Base-by-base conservation (phyloP, 2,797 vertebrate genomes). In the Macropus fuliginosus region DNA sequence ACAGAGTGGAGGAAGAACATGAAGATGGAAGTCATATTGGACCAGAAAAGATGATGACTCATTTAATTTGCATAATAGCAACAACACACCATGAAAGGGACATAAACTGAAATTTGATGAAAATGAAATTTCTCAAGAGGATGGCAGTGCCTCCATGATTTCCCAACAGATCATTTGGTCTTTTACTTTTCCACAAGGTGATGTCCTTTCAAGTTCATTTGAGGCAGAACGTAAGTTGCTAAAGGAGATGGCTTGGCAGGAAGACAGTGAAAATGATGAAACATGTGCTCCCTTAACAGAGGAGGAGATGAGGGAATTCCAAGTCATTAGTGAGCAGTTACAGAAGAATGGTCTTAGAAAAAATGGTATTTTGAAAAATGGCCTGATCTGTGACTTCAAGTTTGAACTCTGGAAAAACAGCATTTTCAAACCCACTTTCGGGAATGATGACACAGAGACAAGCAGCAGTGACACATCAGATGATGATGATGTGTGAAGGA, bases 191-290 rank as follows among this genome's bases (percentile, higher is more conserved):
- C 98, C 98, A 96, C 98, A 98, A 96, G 97, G 98, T 56, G 98
- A 98, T 97, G 97, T 98, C 98, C 98, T 99, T 98, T 99, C 99
- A 94, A 99, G 98, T 97, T 99, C 99, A 27, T 98, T 99, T 95
- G 99, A 99, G 95, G 99, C 99, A 95, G 46, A 99, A 94, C 99
- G 99, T 97, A 99, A 99, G 92, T 97, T 99, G 91, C 97, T 99
- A 96, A 99, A 99, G 95, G 99, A 99, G 94, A 99, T 99, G 99
- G 99, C 99, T 94, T 99, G 99, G 99, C 98, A 98, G 94, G 99
- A 99, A 97, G 98, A 99, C 92, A 98, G 98, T 98, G 99, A 99
- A 98, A 99, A 99, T 95, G 99, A 99, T 97, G 99, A 99, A 96
- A 98, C 98, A 0, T 99, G 97, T 97, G 99, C 99, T 95, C 99